A percentile compares a stretch with the other conserved stretches of the same genome.
Conservation (phyloP, 2,888 invertebrate genomes). For the Ypsolopha sequella region DNA sequence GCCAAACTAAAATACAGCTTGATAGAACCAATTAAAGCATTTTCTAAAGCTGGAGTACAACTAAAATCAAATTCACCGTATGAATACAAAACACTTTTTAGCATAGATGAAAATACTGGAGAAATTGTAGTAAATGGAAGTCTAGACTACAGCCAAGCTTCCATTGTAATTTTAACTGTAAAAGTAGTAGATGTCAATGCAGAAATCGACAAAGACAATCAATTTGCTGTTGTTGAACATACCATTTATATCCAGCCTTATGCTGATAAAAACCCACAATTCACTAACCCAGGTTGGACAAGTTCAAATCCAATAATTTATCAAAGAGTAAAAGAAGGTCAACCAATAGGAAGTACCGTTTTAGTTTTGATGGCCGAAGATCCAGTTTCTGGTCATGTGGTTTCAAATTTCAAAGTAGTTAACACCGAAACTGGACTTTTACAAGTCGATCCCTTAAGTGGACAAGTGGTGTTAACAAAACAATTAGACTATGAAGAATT, state of each 20-base stretch:
- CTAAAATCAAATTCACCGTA: constrained; percentile 72
- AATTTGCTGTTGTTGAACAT: constrained; percentile 76
- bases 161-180: constrained; percentile 80
- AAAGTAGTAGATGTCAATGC: constrained; percentile 80
- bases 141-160: constrained; percentile 79
- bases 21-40: constrained; percentile 75
- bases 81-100: constrained; percentile 76
- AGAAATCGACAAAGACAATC: constrained; percentile 72
- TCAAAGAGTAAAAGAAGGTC: constrained; percentile 80
- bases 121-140: constrained; percentile 76
- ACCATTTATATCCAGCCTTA: constrained; percentile 84
- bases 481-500: constrained; percentile 83
- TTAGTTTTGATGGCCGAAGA: constrained; percentile 79
- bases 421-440: constrained; percentile 67
- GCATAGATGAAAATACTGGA: constrained; percentile 78
- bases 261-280: constrained; percentile 81
- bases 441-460: constrained; percentile 75
- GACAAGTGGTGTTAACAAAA: constrained; percentile 79
- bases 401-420: constrained; percentile 72
- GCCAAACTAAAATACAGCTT: constrained; percentile 78
- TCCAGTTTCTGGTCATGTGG: constrained; percentile 73
- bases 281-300: constrained; percentile 80
- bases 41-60: constrained; percentile 81
- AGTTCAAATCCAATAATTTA: constrained; percentile 76
- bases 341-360: constrained; percentile 79